phyloP scores from a whole-genome alignment of 2,888 invertebrate genomes.

The Coelopa pilipes region DNA sequence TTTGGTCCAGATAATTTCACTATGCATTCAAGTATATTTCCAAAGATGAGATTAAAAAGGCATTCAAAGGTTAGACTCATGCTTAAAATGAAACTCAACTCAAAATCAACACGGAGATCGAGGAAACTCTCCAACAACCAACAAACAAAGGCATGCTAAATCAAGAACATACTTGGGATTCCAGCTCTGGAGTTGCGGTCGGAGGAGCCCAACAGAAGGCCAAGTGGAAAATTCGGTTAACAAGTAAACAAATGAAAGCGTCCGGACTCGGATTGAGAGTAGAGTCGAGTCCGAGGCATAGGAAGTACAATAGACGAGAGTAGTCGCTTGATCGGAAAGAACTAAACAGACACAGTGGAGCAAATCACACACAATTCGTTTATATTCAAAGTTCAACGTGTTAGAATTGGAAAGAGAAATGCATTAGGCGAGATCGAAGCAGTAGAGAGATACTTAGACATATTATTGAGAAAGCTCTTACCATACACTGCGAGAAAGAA shows the following conservation, averaged over 20 bases:
- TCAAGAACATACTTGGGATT: too few species aligned
- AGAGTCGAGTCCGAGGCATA: background rate
- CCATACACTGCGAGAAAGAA: background rate
- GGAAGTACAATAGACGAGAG: background rate
- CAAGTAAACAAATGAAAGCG: slow-evolving; percentile 54
- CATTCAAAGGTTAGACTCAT: too few species aligned
- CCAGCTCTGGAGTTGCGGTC: too few species aligned
- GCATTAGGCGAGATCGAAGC: background rate
- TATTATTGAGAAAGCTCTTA: background rate
- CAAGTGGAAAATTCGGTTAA: slow-evolving; percentile 28
- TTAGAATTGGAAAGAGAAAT: too few species aligned
- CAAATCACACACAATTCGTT: background rate
- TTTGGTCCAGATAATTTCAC: too few species aligned
- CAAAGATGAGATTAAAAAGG: too few species aligned
- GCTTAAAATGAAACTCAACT: too few species aligned
- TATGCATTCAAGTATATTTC: too few species aligned
- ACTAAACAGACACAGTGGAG: background rate
- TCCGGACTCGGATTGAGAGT: slow-evolving; percentile 20
- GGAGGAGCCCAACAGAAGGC: too few species aligned
- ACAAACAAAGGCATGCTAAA: too few species aligned
- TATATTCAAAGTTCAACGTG: background rate
- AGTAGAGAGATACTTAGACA: background rate
- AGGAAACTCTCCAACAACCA: too few species aligned
- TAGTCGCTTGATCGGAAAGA: background rate
- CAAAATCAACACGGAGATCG: too few species aligned